Percentiles rank a stretch among this genome's conserved stretches.
Evolutionary conservation across 2,113 vertebrate species (phyloP).

Genomic region (Acanthisitta chloris): DNA sequence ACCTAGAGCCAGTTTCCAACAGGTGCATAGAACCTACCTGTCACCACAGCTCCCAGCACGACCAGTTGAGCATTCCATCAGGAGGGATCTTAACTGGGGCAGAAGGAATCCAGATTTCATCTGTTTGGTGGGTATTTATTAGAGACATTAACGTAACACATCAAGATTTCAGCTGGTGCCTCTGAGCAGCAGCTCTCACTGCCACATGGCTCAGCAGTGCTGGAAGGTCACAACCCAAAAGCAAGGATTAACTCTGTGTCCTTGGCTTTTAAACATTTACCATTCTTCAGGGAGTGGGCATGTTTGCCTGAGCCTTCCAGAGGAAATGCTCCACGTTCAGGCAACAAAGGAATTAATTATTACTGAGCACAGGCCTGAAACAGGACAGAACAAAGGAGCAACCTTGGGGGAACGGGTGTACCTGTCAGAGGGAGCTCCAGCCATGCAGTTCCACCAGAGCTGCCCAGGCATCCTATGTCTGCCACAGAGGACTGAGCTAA

Average conservation of each 20-base stretch:
- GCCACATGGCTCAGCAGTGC: background rate
- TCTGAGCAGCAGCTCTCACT: background rate
- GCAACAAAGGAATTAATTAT: background rate
- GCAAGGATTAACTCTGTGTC: background rate
- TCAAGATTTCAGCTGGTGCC: background rate
- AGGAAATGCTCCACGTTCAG: background rate
- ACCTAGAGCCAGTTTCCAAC: background rate
- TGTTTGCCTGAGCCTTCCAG: background rate
- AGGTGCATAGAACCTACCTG: fast-evolving
- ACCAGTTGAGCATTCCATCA: fast-evolving
- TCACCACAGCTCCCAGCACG: fast-evolving
- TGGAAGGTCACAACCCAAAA: background rate
- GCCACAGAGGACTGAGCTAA: background rate
- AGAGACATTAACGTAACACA: background rate
- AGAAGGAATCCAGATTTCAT: background rate
- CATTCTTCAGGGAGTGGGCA: background rate
- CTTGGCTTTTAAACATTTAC: slow-evolving; percentile 60
- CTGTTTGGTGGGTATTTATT: background rate
- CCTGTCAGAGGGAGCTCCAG: fast-evolving
- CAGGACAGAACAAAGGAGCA: background rate
- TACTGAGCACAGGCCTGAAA: background rate
- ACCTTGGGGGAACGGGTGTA: fast-evolving
- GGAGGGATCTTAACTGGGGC: background rate
- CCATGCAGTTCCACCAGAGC: fast-evolving
- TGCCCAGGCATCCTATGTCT: fast-evolving